phyloP scores from a whole-genome alignment of 2,888 invertebrate species.

The Pimpla rufipes region DNA sequence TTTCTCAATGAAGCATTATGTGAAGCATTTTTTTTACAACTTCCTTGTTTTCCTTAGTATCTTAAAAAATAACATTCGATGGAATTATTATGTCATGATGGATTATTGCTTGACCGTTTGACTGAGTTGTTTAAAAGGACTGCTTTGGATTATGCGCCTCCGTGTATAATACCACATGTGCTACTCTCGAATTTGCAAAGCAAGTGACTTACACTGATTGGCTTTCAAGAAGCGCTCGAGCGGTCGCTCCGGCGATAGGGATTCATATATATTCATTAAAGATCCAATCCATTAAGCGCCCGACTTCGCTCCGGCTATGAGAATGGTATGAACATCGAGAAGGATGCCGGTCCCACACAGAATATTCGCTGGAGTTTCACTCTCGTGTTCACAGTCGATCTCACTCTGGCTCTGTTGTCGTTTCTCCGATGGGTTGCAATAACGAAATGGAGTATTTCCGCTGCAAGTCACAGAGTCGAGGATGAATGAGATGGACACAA shows the following conservation, averaged over 20 bases:
- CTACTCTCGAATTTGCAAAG: constrained; percentile 45
- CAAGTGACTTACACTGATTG: constrained; percentile 66
- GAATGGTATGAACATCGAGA: constrained; percentile 31
- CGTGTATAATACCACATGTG: constrained; percentile 24
- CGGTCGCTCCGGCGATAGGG: constrained; percentile 43
- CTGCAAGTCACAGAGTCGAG: constrained; percentile 23
- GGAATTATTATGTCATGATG: too few relatives aligned
- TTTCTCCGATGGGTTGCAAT: constrained; percentile 16
- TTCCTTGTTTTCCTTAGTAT: too few relatives aligned
- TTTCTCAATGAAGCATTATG: not conserved
- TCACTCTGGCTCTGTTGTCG: constrained; percentile 3
- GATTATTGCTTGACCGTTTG: too few relatives aligned
- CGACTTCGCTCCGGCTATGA: constrained; percentile 17
- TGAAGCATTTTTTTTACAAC: too few relatives aligned
- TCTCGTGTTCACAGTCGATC: constrained; percentile 41
- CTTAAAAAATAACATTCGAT: too few relatives aligned
- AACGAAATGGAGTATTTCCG: constrained; percentile 36
- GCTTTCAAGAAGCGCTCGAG: constrained; percentile 39
- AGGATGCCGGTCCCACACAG: constrained; percentile 6
- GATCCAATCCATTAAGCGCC: constrained; percentile 68
- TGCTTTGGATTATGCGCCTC: not conserved
- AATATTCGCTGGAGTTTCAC: constrained; percentile 37
- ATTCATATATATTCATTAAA: constrained; percentile 69
- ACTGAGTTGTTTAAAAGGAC: too few relatives aligned
- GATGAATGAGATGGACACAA: not conserved